Percentiles rank a stretch among this genome's conserved stretches.
Conservation (phyloP, 37 sponge, comb jelly and placozoan species). For the Haliclona indistincta region DNA sequence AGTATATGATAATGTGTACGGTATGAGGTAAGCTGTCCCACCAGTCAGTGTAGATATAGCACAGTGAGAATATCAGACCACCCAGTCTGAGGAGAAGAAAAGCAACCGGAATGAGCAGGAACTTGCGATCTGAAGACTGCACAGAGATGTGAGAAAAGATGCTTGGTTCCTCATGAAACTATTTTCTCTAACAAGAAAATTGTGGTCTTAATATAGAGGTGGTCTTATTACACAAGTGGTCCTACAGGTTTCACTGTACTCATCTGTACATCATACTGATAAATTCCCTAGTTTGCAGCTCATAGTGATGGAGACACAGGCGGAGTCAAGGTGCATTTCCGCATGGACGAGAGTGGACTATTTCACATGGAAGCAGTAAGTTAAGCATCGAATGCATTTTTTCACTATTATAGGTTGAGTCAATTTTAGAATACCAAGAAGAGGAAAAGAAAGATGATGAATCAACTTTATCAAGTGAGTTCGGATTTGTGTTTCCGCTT, state of each 20-base stretch:
- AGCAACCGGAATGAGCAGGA: constrained; percentile 52
- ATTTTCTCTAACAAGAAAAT: no score
- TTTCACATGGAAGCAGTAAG: constrained; percentile 65
- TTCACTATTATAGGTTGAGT: constrained; percentile 69
- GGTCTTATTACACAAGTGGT: no score
- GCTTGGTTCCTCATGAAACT: no score
- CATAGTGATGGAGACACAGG: no score
- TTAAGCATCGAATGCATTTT: background rate
- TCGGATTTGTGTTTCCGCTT: background rate
- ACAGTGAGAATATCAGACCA: constrained; percentile 27
- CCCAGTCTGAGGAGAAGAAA: constrained; percentile 57
- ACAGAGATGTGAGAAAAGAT: background rate
- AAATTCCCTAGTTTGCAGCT: no score
- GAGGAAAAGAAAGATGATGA: constrained; percentile 67
- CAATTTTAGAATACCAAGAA: constrained; percentile 69
- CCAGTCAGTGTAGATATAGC: constrained; percentile 25
- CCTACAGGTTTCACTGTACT: no score
- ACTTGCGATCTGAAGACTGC: constrained; percentile 44
- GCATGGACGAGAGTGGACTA: constrained; percentile 84
- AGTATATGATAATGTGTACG: background rate
- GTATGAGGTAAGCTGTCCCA: background rate
- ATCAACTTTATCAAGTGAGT: constrained; percentile 82
- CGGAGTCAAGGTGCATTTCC: constrained; percentile 95
- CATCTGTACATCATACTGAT: no score
- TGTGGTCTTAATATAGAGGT: no score